Conservation (phyloP, 2,888 invertebrate species). For the Polylopha cassiicola region DNA sequence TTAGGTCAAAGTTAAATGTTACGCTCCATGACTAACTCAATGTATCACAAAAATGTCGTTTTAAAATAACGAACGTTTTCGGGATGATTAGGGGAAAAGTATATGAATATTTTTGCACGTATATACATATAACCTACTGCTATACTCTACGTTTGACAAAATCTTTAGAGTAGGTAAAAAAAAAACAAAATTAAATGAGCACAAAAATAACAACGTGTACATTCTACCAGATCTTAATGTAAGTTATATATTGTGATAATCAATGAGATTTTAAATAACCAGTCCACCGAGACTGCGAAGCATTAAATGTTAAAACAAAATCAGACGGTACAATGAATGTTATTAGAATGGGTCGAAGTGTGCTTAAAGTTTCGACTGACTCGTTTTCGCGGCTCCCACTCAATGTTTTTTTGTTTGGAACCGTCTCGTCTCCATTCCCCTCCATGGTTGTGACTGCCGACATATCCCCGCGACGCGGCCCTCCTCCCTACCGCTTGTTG, state of each 20-base stretch:
- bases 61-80: conserved; percentile 16
- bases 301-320: conserved; percentile 55
- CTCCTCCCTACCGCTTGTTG: not conserved
- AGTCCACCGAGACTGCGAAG: conserved; percentile 50
- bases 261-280: conserved; percentile 71
- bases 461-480: conserved; percentile 51
- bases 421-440: conserved; percentile 50
- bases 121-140: conserved; percentile 1
- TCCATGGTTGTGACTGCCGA: conserved; percentile 72
- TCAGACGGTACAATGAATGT: conserved; percentile 71
- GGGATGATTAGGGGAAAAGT: conserved; percentile 15
- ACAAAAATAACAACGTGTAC: conserved; percentile 68
- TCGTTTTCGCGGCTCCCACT: conserved; percentile 38
- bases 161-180: too few species aligned
- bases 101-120: conserved; percentile 21
- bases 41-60: conserved; percentile 51
- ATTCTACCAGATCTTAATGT: conserved; percentile 70
- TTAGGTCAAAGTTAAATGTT: conserved; percentile 56
- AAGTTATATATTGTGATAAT: conserved; percentile 75
- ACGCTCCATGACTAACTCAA: conserved; percentile 59
- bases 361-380: conserved; percentile 61
- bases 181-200: conserved; percentile 47
- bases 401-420: conserved; percentile 34
- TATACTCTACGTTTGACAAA: too few species aligned
- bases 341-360: conserved; percentile 55